Conservation (phyloP, 2,113 vertebrate species). For the Vidua chalybeata region DNA sequence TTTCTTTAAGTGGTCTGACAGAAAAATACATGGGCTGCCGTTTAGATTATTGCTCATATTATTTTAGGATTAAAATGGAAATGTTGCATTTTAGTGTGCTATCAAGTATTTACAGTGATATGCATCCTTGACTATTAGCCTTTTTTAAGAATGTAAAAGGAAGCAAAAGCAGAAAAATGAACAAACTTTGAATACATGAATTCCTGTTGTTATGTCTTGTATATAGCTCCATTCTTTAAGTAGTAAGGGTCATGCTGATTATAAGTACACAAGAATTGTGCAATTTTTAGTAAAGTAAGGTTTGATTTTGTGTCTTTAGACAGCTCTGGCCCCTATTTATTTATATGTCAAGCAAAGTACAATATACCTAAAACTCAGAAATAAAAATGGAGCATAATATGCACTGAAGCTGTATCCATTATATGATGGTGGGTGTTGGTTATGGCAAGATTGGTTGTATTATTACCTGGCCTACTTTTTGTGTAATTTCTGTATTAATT, state of each 20-base stretch:
- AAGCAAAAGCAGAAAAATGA: background rate
- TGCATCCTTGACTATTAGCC: background rate
- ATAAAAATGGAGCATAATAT: background rate
- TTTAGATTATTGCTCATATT: background rate
- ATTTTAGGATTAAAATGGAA: conserved; percentile 9
- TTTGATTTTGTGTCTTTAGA: conserved; percentile 13
- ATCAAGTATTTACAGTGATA: background rate
- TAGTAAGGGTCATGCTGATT: background rate
- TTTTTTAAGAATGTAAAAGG: background rate
- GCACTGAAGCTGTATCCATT: background rate
- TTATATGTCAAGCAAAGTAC: background rate
- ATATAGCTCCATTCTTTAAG: background rate
- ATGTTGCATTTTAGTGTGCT: background rate
- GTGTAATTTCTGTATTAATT: background rate
- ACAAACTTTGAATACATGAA: background rate
- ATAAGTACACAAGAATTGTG: background rate
- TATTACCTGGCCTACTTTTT: background rate
- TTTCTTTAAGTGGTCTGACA: background rate
- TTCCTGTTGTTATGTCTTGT: background rate
- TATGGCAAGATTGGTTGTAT: background rate
- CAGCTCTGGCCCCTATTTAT: background rate
- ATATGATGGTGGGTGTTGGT: background rate
- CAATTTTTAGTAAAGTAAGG: background rate
- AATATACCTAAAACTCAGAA: background rate
- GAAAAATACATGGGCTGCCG: background rate